Evolutionary conservation across 2,797 vertebrate genomes (phyloP).

Genomic region (Pangasius djambal): DNA sequence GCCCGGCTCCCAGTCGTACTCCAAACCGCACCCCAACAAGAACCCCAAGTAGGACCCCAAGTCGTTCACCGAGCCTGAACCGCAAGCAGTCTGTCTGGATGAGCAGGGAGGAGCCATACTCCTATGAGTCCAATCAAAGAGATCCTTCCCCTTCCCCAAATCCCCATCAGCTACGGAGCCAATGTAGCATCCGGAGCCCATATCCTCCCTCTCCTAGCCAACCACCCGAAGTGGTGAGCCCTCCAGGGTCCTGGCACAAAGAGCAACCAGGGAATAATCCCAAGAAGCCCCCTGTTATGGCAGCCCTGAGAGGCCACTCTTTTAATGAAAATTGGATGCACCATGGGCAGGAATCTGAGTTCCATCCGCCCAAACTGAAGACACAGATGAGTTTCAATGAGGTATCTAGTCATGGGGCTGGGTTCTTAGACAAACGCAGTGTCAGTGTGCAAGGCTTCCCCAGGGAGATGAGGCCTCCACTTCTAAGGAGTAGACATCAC

Average conservation of each 20-base stretch:
- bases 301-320: constrained; percentile 88
- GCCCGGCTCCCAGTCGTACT: constrained; percentile 77
- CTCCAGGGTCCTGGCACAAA: constrained; percentile 86
- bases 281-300: constrained; percentile 87
- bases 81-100: constrained; percentile 88
- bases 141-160: constrained; percentile 74
- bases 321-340: constrained; percentile 92
- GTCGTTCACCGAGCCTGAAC: constrained; percentile 91
- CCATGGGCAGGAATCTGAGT: constrained; percentile 88
- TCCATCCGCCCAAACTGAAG: constrained; percentile 88
- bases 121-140: constrained; percentile 82
- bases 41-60: constrained; percentile 79
- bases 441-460: constrained; percentile 92
- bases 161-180: constrained; percentile 86
- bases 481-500: constrained; percentile 88
- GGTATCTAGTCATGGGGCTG: constrained; percentile 87
- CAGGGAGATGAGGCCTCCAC: constrained; percentile 82
- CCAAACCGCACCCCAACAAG: constrained; percentile 77
- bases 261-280: constrained; percentile 80
- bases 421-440: constrained; percentile 86
- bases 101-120: constrained; percentile 91
- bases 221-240: constrained; percentile 55
- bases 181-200: constrained; percentile 85
- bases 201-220: constrained; percentile 75
- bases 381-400: constrained; percentile 98